These are phyloP conservation scores for Brachionus angularis DNA, from an alignment of 1,140 invertebrate species.

Conservation along the genomic window DNA sequence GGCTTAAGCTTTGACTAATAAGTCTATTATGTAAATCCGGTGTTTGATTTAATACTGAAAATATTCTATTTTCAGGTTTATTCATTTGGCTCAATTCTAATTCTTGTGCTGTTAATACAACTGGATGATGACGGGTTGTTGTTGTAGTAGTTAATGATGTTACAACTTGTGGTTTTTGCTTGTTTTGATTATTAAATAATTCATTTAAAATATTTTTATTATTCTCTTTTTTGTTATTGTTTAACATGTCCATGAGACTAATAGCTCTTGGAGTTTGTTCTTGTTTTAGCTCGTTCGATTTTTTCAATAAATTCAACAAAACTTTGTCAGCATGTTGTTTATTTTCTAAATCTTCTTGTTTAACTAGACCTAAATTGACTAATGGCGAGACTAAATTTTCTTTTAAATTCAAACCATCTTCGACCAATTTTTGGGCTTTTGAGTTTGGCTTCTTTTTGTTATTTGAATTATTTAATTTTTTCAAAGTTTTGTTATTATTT, in stretches of 20 bases:
- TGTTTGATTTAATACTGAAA: conserved; percentile 2
- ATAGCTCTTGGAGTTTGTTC: neutral
- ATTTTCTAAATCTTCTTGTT: neutral
- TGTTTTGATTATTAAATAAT: too few relatives aligned
- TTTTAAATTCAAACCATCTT: neutral
- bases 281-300: neutral
- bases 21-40: neutral
- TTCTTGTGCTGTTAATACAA: conserved; percentile 18
- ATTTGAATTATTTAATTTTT: neutral
- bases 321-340: neutral
- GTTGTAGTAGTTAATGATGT: too few relatives aligned
- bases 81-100: conserved; percentile 14
- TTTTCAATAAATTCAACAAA: conserved; percentile 14
- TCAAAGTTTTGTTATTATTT: conserved; percentile 13
- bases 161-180: neutral
- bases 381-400: conserved; percentile 30
- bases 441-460: neutral
- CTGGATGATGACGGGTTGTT: neutral
- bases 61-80: neutral
- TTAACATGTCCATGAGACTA: conserved; percentile 1
- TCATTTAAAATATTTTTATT: conserved; percentile 7
- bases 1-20: too few relatives aligned
- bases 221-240: neutral
- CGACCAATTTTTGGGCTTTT: neutral
- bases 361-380: neutral